Base-by-base conservation (phyloP, 1,140 invertebrate genomes). In the Mycetomoellerius zeteki region DNA sequence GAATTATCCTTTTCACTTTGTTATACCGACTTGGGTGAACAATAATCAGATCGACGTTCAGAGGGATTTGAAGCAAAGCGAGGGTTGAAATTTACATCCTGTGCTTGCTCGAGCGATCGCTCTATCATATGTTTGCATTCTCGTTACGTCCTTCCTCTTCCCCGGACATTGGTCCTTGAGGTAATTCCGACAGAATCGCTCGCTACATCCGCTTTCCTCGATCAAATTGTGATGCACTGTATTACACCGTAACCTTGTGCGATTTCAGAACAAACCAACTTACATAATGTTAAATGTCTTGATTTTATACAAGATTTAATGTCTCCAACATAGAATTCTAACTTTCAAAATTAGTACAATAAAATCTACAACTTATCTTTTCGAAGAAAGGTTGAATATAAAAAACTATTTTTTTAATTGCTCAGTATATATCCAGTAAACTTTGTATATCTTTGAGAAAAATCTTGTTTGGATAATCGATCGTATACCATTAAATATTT, bases 61-160 rank as follows among this genome's bases (percentile, higher is more conserved):
- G 73, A 73, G 62, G 62, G 72, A 81, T 82, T 91, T 47, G 69
- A 86, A 69, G 52, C 60, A 67, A 19, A 86, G 58, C 37, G 88
- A 75, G 52, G 65, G 62, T 27, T 60, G 85, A 90, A 91, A 92
- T 92, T 92, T 91, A 89, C 87, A 92, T 88, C 67, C 69, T 72
- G n/a, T 60, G 73, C 73, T 86, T 54, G 65, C 72, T 65, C 65
- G 85, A 88, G 71, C 82, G 89, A 92, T 91, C 80, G 64, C 85
- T 43, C 37, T 60, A 71, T 85, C 91, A 90, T 91, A 89, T 85
- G 86, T 92, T 86, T 92, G 86, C 72, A 82, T 89, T 65, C 84
- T 64, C 64, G 56, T 73, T 52, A 69, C 85, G 69, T 86, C 52
- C 50, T 73, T 62, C 37, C 56, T 60, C 21, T 71, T 58, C 8